phyloP scores from a whole-genome alignment of 2,888 invertebrate species.

The Rhorus exstirpatorius region DNA sequence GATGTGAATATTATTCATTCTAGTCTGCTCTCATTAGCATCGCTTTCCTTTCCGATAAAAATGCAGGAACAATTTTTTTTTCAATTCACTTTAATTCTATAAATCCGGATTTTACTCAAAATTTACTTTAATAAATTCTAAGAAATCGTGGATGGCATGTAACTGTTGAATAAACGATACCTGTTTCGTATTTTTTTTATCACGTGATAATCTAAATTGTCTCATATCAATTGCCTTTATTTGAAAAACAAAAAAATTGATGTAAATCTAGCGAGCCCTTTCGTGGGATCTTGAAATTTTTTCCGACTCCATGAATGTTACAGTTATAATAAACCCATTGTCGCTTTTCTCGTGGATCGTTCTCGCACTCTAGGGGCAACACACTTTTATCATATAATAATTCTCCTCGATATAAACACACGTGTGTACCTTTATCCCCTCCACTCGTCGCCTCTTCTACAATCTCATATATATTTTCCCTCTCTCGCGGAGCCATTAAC shows the following conservation, averaged over 20 bases:
- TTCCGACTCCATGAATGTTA: constrained; percentile 37
- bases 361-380: not conserved
- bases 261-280: not conserved
- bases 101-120: not conserved
- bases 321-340: constrained; percentile 52
- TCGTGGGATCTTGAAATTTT: constrained; percentile 23
- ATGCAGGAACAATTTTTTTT: too few relatives aligned
- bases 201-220: not conserved
- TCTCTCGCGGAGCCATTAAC: constrained; percentile 73
- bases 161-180: not conserved
- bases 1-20: too few relatives aligned
- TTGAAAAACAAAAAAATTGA: not conserved
- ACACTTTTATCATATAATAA: constrained; percentile 32
- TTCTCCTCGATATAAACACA: constrained; percentile 16
- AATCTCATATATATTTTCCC: constrained; percentile 61
- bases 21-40: too few relatives aligned
- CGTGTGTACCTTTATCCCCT: constrained; percentile 39
- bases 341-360: constrained; percentile 1
- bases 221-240: not conserved
- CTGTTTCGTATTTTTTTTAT: not conserved
- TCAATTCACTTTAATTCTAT: too few relatives aligned
- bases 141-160: not conserved
- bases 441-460: not conserved
- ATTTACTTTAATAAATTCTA: not conserved
- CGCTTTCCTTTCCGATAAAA: too few relatives aligned